A percentile compares a stretch with the other conserved stretches of the same genome.
These are phyloP conservation scores for Sipha flava DNA, from an alignment of 1,140 invertebrate species.

Conservation along the genomic window DNA sequence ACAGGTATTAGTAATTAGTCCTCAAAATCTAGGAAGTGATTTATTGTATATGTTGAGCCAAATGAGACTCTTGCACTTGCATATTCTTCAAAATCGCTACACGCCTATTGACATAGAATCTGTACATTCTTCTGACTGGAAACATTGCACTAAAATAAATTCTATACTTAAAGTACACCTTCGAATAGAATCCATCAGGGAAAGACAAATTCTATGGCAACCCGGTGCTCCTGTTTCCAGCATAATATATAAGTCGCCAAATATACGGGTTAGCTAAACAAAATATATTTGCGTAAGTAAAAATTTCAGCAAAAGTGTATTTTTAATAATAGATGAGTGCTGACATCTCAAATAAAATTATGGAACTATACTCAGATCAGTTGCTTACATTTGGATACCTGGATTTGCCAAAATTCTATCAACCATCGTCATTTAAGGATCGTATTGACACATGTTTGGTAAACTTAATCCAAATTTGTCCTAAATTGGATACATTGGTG, in stretches of 20 bases:
- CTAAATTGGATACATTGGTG: slow-evolving; percentile 56
- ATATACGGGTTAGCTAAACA: slow-evolving; percentile 42
- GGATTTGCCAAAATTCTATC: slow-evolving; percentile 53
- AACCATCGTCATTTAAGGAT: slow-evolving; percentile 54
- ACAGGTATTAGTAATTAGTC: slow-evolving; percentile 63
- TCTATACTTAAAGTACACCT: slow-evolving; percentile 45
- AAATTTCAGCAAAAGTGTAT: background rate
- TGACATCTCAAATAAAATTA: slow-evolving; percentile 46
- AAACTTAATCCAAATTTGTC: slow-evolving; percentile 53
- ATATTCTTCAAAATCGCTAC: slow-evolving; percentile 64
- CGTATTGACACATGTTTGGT: slow-evolving; percentile 57
- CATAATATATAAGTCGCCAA: slow-evolving; percentile 46
- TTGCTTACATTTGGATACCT: slow-evolving; percentile 54
- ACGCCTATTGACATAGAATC: slow-evolving; percentile 38
- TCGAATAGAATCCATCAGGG: slow-evolving; percentile 36
- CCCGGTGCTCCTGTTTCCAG: slow-evolving; percentile 47
- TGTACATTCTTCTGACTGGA: slow-evolving; percentile 43
- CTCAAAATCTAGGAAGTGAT: slow-evolving; percentile 73
- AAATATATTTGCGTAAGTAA: background rate
- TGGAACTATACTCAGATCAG: slow-evolving; percentile 52
- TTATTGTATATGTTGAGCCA: slow-evolving; percentile 59
- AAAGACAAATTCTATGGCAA: slow-evolving; percentile 48
- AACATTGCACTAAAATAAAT: slow-evolving; percentile 40
- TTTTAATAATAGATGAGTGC: slow-evolving; percentile 44
- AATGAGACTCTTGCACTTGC: slow-evolving; percentile 58